A percentile compares a stretch with the other conserved stretches of the same genome.
phyloP scores from a whole-genome alignment of 2,797 vertebrate genomes.

The Phoeniculus purpureus region DNA sequence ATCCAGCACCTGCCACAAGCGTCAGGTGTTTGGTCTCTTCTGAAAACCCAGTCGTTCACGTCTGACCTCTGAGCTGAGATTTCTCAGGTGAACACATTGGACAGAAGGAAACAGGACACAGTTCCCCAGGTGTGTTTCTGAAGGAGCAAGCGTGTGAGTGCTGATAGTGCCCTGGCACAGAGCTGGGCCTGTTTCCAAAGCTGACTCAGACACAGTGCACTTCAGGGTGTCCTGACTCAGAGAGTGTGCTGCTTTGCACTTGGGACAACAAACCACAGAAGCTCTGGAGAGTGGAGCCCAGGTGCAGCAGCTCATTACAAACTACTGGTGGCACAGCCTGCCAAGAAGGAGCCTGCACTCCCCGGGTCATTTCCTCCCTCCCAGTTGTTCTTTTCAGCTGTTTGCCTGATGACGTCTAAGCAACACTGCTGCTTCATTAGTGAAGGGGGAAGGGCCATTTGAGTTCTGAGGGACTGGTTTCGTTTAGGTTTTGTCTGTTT shows the following conservation, averaged over 20 bases:
- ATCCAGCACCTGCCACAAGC: neutral
- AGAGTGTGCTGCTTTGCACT: neutral
- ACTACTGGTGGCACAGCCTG: neutral
- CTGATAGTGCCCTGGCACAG: neutral
- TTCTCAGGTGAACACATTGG: neutral
- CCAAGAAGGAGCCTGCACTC: neutral
- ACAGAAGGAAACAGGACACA: neutral
- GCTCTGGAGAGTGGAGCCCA: neutral
- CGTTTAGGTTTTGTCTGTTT: neutral
- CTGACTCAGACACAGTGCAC: neutral
- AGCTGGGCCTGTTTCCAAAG: neutral
- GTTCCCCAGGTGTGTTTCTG: neutral
- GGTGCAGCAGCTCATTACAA: neutral
- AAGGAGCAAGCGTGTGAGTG: neutral
- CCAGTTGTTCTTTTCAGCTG: neutral
- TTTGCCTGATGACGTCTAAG: neutral
- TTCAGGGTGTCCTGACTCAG: neutral
- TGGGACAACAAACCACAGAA: neutral
- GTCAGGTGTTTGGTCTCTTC: neutral
- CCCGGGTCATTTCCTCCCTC: neutral
- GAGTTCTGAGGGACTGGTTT: neutral
- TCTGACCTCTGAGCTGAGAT: neutral
- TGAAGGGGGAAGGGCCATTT: neutral
- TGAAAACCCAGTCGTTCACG: neutral
- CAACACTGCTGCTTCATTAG: neutral